Evolutionary conservation across 2,797 vertebrate genomes (phyloP), one percentile per base, ranked within the genome.

Genomic region (Pseudomugil gertrudae): DNA sequence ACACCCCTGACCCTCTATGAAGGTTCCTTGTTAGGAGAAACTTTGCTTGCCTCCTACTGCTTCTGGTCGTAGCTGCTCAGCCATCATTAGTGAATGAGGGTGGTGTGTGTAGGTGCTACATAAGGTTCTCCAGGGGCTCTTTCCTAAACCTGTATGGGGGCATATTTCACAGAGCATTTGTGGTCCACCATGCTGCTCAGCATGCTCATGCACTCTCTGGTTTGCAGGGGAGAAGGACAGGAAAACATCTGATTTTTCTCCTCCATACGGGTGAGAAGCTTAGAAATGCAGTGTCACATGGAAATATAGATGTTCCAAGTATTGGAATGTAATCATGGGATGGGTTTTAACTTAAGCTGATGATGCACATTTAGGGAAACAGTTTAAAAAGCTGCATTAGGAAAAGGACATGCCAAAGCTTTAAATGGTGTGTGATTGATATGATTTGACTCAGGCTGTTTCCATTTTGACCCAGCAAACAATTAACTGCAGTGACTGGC

Each of bases 21-120:
- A 71, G 36, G 77, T 80, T 89, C 87, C 93, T 93, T 66, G 87
- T 93, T 93, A 93, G 78, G 78, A 88, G 81, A 71, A 84, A 74
- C 83, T 65, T 68, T 63, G 81, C 80, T 76, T 40, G 58, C 86
- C 84, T 81, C 87, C 89, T 63, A 86, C 86, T 82, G 87, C 62
- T 84, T 67, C 66, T 45, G 76, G 82, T 76, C n/a, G 56, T 83
- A 64, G 69, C 78, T 68, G 63, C 79, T 55, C 61, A 80, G 69
- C 69, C 87, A 90, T 93, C 89, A 92, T 90, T 90, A 92, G 72
- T 69, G 81, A 80, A 64, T 71, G 80, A 84, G 70, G 79, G 67
- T 52, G 61, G 61, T 63, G 73, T 69, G 56, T 82, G 80, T 54
- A 77, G 74, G 76, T 54, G 48, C 57, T 9, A 4, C 57, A 32